phyloP scores from a whole-genome alignment of 2,113 vertebrate genomes.

The Boulengeromyrus knoepffleri region DNA sequence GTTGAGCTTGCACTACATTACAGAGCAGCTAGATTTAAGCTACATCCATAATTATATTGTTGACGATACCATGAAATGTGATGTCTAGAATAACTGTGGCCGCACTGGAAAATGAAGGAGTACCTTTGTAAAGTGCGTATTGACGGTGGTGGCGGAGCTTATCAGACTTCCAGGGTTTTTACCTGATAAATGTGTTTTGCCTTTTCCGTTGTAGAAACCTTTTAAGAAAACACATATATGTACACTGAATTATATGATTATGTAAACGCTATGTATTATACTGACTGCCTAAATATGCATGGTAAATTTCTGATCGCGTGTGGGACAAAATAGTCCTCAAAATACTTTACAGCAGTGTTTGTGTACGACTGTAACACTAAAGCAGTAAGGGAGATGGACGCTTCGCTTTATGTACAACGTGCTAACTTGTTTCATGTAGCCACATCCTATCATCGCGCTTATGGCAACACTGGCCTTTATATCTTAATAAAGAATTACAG shows the following conservation, averaged over 20 bases:
- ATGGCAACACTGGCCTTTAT: neutral
- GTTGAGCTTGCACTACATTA: neutral
- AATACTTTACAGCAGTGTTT: neutral
- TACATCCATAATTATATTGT: neutral
- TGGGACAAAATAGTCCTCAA: neutral
- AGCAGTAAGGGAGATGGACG: neutral
- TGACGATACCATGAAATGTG: neutral
- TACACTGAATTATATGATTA: conserved; percentile 21
- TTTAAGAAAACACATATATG: neutral
- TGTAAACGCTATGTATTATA: conserved; percentile 38
- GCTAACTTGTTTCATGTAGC: neutral
- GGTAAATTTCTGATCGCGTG: neutral
- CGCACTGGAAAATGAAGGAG: neutral
- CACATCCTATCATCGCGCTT: neutral
- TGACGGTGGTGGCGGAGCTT: neutral
- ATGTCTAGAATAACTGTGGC: neutral
- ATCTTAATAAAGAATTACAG: neutral
- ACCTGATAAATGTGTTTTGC: neutral
- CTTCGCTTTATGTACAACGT: neutral
- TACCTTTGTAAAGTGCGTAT: neutral
- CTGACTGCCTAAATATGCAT: conserved; percentile 41
- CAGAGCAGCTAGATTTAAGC: conserved; percentile 10
- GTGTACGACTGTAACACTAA: neutral
- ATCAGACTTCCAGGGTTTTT: neutral
- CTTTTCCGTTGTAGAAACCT: neutral